phyloP scores from a whole-genome alignment of 2,888 invertebrate genomes.

The Tetragnatha montana region DNA sequence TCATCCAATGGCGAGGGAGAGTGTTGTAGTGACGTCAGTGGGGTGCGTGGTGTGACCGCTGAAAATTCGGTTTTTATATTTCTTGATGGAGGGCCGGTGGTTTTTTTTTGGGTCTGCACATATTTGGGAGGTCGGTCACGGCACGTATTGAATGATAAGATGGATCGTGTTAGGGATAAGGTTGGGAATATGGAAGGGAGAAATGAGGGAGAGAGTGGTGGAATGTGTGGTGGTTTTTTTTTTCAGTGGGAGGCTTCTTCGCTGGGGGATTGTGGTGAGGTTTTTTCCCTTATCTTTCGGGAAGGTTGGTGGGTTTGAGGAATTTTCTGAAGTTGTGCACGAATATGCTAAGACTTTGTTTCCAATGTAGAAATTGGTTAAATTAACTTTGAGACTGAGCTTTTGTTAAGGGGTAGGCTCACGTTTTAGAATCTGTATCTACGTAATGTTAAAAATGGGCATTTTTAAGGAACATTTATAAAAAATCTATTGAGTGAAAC shows the following conservation, averaged over 20 bases:
- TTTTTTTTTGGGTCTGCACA: neutral
- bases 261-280: too few relatives aligned
- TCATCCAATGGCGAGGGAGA: slow-evolving; percentile 42
- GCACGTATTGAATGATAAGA: slow-evolving; percentile 57
- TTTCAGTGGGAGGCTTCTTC: neutral
- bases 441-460: too few relatives aligned
- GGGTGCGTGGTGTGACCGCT: slow-evolving; percentile 57
- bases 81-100: neutral
- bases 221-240: slow-evolving; percentile 3
- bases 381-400: too few relatives aligned
- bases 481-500: too few relatives aligned
- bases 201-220: neutral
- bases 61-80: slow-evolving; percentile 38
- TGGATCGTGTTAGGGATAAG: slow-evolving; percentile 34
- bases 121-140: slow-evolving; percentile 50
- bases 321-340: too few relatives aligned
- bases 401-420: too few relatives aligned
- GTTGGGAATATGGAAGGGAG: slow-evolving; percentile 13
- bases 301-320: too few relatives aligned
- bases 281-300: too few relatives aligned
- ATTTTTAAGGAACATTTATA: too few relatives aligned
- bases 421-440: too few relatives aligned
- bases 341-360: too few relatives aligned
- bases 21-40: slow-evolving; percentile 40
- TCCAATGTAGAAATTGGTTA: too few relatives aligned